A percentile compares a stretch with the other conserved stretches of the same genome.
Evolutionary conservation across 2,113 vertebrate species (phyloP).

Genomic region (Aspidoscelis tigris): DNA sequence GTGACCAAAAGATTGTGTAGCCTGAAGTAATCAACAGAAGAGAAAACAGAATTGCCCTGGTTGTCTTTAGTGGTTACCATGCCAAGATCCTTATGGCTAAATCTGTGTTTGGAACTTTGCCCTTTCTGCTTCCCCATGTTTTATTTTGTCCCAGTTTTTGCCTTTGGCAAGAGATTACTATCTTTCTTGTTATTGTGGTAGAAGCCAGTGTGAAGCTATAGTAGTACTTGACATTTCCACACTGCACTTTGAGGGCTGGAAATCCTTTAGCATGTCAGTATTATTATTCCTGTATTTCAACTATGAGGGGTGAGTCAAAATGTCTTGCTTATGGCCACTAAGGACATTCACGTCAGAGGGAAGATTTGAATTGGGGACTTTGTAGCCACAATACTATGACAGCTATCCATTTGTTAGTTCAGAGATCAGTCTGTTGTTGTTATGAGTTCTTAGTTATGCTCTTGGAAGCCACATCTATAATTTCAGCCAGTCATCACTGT

Average conservation of each 20-base stretch:
- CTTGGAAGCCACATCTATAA: neutral
- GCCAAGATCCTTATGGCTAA: neutral
- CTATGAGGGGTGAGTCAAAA: neutral
- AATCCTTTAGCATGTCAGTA: neutral
- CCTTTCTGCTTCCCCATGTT: neutral
- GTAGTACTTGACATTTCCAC: neutral
- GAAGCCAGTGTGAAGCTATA: neutral
- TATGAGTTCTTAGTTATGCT: neutral
- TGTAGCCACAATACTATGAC: neutral
- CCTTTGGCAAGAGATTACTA: neutral
- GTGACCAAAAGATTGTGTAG: neutral
- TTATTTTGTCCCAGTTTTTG: neutral
- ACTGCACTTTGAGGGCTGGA: neutral
- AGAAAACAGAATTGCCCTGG: neutral
- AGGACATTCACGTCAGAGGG: neutral
- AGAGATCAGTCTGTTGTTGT: neutral
- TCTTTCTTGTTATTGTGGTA: neutral
- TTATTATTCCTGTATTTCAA: neutral
- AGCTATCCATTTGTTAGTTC: neutral
- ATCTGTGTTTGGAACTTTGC: neutral
- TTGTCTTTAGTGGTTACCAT: neutral
- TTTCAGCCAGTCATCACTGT: neutral
- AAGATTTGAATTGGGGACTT: conserved; percentile 1
- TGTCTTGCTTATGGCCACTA: neutral
- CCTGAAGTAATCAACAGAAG: neutral